phyloP scores from a whole-genome alignment of 2,113 vertebrate genomes.

The Menidia beryllina region DNA sequence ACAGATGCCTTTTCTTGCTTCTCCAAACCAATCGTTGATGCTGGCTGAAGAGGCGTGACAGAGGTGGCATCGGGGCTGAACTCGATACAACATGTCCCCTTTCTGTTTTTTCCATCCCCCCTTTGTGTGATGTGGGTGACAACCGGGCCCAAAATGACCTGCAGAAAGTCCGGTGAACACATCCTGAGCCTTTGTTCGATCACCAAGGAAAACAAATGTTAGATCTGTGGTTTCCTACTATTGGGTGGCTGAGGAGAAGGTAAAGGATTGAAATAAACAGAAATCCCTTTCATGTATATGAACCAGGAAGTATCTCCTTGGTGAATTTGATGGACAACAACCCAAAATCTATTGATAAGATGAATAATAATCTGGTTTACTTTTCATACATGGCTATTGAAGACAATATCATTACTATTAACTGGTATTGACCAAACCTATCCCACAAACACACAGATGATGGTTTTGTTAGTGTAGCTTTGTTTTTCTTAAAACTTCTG shows the following conservation, averaged over 20 bases:
- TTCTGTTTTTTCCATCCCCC: slow-evolving; percentile 1
- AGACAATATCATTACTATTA: too few species aligned
- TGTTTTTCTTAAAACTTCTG: too few species aligned
- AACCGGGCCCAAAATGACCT: background rate
- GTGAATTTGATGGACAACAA: too few species aligned
- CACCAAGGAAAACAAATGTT: background rate
- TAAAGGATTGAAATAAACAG: too few species aligned
- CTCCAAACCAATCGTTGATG: background rate
- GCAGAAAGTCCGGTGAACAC: slow-evolving; percentile 12
- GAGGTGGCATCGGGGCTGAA: slow-evolving; percentile 31
- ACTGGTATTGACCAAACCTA: background rate
- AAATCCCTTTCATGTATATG: too few species aligned
- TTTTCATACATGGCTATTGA: too few species aligned
- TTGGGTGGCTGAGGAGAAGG: background rate
- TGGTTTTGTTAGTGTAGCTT: background rate
- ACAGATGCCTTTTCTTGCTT: background rate
- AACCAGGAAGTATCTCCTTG: too few species aligned
- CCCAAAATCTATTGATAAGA: too few species aligned
- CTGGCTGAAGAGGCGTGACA: slow-evolving; percentile 6
- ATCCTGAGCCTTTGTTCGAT: slow-evolving; percentile 23
- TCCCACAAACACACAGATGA: slow-evolving; percentile 2
- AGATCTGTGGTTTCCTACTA: background rate
- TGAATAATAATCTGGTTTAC: too few species aligned
- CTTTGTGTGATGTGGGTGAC: background rate
- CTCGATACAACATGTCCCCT: slow-evolving; percentile 25